Base-by-base conservation (phyloP, 1,140 invertebrate species). In the Calosoma granatense region DNA sequence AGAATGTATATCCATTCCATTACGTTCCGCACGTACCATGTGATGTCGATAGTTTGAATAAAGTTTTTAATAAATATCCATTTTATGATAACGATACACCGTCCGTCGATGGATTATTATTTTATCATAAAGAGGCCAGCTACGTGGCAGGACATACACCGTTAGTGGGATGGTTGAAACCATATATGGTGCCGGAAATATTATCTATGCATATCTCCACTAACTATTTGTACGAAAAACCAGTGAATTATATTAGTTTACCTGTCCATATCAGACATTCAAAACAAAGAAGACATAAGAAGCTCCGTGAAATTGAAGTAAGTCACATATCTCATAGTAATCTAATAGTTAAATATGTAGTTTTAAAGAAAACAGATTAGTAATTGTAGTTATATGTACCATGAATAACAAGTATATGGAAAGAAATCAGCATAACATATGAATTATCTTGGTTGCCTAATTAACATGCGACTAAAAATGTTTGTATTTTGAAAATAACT, bases 121-220 rank as follows among this genome's bases (percentile, higher is more conserved):
- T 93, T 72, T 92, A 88, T 68, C 89, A 94, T 67, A 85, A 84
- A 63, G 75, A 82, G 60, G 81, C 81, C 0, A 81, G 84, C 61
- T 97, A 97, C 63, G 80, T 78, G 6, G 78, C 81, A 61, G 90
- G 89, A 11, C 69, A 74, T 26, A 92, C 91, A 0, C 92, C 94
- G 0, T 71, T 97, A 12, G 89, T 94, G 0, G 84, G 86, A 1
- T 96, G 92, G 92, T 72, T 95, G 0, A 93, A 88, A 67, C 78
- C 86, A 0, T 94, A 81, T 67, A 94, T 94, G 92, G 64, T 94
- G 9, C 78, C 82, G 1, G 90, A 94, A 75, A 76, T 92, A 20
- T 71, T 95, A 6, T 76, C 79, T 59, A 70, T 79, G 53, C 64
- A 61, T 2, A 69, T 82, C 2, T 69, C 75, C 59, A n/a, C 56